phyloP scores from a whole-genome alignment of 2,888 invertebrate genomes.

The Scaptomyza caliginosa region DNA sequence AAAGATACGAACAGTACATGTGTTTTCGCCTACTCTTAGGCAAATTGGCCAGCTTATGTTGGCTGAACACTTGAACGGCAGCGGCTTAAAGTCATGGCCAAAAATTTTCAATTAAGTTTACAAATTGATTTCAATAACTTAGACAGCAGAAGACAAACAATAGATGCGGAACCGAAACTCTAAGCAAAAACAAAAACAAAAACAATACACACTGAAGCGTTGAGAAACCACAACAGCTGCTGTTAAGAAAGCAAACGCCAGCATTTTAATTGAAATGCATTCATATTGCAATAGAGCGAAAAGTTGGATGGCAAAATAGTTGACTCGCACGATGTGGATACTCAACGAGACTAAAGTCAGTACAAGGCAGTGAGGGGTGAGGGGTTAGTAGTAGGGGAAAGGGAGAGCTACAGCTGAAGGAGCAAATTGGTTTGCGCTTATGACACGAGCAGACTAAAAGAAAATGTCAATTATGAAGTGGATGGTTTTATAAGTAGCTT shows the following conservation, averaged over 20 bases:
- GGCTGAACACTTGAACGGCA: constrained; percentile 7
- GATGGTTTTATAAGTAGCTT: not conserved
- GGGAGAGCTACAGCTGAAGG: constrained; percentile 55
- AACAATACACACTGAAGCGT: constrained; percentile 28
- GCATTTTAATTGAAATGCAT: constrained; percentile 74
- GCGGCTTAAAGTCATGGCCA: constrained; percentile 12
- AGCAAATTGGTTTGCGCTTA: constrained; percentile 74
- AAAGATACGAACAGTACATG: too few species aligned
- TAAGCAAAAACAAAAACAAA: constrained; percentile 17
- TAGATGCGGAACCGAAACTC: not conserved
- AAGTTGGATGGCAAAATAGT: constrained; percentile 15
- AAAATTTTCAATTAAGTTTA: constrained; percentile 67
- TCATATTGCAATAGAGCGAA: constrained; percentile 65
- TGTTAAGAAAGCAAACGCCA: constrained; percentile 60
- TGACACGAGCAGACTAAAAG: constrained; percentile 55
- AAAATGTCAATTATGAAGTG: constrained; percentile 41
- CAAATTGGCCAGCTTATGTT: constrained; percentile 22
- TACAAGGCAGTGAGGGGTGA: not conserved
- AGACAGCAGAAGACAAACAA: constrained; percentile 47
- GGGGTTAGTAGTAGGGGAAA: not conserved
- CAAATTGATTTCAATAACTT: constrained; percentile 69
- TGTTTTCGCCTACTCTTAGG: constrained; percentile 32
- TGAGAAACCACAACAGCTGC: constrained; percentile 57
- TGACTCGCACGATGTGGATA: not conserved
- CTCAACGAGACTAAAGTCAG: not conserved